Evolutionary conservation across 2,888 invertebrate genomes (phyloP).

Genomic region (Syrphus vitripennis): DNA sequence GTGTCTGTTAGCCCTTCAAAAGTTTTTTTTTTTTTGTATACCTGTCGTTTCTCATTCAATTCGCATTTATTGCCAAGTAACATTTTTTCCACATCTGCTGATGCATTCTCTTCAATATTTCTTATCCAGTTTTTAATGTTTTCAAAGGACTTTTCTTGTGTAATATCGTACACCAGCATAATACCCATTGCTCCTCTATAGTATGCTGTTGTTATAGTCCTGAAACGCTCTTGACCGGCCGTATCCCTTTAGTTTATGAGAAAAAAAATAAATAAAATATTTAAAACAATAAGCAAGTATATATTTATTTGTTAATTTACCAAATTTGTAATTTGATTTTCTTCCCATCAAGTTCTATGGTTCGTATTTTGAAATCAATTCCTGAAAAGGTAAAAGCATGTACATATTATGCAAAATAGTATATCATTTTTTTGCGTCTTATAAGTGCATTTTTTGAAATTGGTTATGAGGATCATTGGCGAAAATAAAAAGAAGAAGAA

Average conservation of each 20-base stretch:
- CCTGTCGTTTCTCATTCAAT: constrained; percentile 96
- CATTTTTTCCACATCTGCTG: constrained; percentile 99
- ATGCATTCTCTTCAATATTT: constrained; percentile 99
- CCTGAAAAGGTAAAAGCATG: constrained; percentile 84
- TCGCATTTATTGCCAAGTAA: constrained; percentile 99
- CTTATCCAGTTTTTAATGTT: constrained; percentile 99
- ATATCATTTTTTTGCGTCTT: too few relatives aligned
- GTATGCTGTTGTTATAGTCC: constrained; percentile 99
- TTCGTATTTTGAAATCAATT: constrained; percentile 99
- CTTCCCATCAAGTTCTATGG: constrained; percentile 98
- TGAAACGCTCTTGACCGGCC: constrained; percentile 98
- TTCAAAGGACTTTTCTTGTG: constrained; percentile 99
- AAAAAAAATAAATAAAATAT: constrained; percentile 34
- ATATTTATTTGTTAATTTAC: constrained; percentile 82
- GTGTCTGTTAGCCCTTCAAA: too few relatives aligned
- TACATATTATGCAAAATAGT: too few relatives aligned
- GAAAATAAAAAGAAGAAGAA: too few relatives aligned
- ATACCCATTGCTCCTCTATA: constrained; percentile 99
- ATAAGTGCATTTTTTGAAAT: too few relatives aligned
- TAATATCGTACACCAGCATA: constrained; percentile 99
- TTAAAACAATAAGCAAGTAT: not conserved
- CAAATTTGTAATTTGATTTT: constrained; percentile 99
- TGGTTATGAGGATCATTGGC: too few relatives aligned
- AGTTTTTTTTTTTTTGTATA: constrained; percentile 75
- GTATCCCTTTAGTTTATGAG: constrained; percentile 93